These are phyloP conservation scores for Phaedon cochleariae DNA, from an alignment of 2,888 invertebrate genomes.

Conservation along the genomic window DNA sequence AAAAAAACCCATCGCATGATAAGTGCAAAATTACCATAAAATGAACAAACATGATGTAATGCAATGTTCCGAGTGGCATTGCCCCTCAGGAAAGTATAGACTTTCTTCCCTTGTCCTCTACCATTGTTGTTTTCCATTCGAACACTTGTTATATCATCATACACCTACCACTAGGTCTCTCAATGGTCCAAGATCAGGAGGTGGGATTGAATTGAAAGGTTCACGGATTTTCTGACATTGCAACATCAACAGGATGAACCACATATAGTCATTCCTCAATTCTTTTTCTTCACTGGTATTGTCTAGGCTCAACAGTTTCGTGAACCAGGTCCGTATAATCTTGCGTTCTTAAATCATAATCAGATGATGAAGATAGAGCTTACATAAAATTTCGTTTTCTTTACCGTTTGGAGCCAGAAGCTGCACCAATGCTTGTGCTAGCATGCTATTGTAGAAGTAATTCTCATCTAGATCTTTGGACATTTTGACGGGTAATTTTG, in stretches of 20 bases:
- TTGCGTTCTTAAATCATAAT: constrained; percentile 49
- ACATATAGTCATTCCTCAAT: constrained; percentile 62
- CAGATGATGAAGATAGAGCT: too few relatives aligned
- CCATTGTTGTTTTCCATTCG: too few relatives aligned
- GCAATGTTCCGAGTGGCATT: too few relatives aligned
- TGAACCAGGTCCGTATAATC: constrained; percentile 58
- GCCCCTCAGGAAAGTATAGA: too few relatives aligned
- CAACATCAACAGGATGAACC: constrained; percentile 61
- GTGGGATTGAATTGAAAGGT: constrained; percentile 58
- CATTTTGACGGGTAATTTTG: constrained; percentile 23
- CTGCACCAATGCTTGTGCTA: constrained; percentile 61
- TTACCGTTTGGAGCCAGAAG: constrained; percentile 59
- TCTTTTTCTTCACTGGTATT: constrained; percentile 49
- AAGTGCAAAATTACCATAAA: too few relatives aligned
- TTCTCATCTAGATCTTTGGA: constrained; percentile 51
- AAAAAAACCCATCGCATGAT: too few relatives aligned
- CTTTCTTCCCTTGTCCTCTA: too few relatives aligned
- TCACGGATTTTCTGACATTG: constrained; percentile 59
- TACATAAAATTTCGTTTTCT: background rate
- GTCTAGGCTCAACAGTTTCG: constrained; percentile 55
- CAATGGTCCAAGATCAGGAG: constrained; percentile 54
- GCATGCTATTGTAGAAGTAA: constrained; percentile 62
- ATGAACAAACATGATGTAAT: too few relatives aligned
- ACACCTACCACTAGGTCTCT: constrained; percentile 48
- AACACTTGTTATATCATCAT: too few relatives aligned